phyloP scores from a whole-genome alignment of 1,140 invertebrate species.

The Leptopilina boulardi region DNA sequence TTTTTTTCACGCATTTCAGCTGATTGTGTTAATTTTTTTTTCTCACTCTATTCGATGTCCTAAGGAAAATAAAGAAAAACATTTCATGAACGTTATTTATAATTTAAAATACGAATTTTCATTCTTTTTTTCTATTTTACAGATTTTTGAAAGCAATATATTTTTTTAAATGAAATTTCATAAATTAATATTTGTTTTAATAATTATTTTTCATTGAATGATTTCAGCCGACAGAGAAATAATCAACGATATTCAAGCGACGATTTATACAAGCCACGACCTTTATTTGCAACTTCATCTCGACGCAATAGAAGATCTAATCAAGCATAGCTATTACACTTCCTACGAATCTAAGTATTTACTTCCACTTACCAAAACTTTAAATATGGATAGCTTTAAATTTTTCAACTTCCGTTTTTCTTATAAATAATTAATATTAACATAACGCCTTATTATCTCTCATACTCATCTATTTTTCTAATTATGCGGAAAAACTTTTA shows the following conservation, averaged over 20 bases:
- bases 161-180: too few relatives aligned
- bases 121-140: too few relatives aligned
- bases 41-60: too few relatives aligned
- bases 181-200: too few relatives aligned
- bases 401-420: conserved; percentile 15
- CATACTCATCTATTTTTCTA: conserved; percentile 37
- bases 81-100: too few relatives aligned
- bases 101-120: too few relatives aligned
- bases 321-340: conserved; percentile 63
- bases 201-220: conserved; percentile 49
- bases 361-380: conserved; percentile 34
- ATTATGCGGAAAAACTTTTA: neutral
- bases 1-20: too few relatives aligned
- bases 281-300: conserved; percentile 75
- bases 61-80: neutral
- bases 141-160: too few relatives aligned
- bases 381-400: conserved; percentile 43
- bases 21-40: too few relatives aligned
- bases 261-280: conserved; percentile 83
- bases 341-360: conserved; percentile 50
- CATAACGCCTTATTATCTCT: conserved; percentile 26
- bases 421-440: neutral
- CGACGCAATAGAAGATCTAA: conserved; percentile 73
- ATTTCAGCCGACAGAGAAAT: conserved; percentile 68
- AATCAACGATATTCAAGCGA: conserved; percentile 81